phyloP scores from a whole-genome alignment of 1,140 invertebrate species.

The Rhopalosiphum maidis region DNA sequence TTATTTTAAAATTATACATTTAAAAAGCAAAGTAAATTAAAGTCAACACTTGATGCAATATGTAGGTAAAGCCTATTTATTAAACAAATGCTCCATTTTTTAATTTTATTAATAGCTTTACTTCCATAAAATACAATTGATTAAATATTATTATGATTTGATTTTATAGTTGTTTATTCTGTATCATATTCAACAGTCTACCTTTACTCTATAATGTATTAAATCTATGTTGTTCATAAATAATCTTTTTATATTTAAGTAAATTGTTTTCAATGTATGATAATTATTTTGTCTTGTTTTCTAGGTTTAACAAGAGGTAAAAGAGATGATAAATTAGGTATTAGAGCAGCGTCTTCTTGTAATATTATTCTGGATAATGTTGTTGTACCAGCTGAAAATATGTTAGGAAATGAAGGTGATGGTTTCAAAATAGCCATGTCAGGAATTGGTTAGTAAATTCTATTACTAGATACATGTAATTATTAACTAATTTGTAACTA shows the following conservation, averaged over 20 bases:
- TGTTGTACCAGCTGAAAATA: conserved; percentile 69
- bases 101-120: background rate
- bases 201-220: too few relatives aligned
- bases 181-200: too few relatives aligned
- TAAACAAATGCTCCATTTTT: background rate
- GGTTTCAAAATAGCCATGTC: conserved; percentile 73
- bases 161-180: background rate
- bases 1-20: too few relatives aligned
- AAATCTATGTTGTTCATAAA: background rate
- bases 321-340: conserved; percentile 77
- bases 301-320: conserved; percentile 69
- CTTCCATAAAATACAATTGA: background rate
- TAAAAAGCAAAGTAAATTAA: too few relatives aligned
- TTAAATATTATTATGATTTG: background rate
- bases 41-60: too few relatives aligned
- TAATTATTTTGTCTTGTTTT: conserved; percentile 60
- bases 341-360: conserved; percentile 78
- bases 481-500: background rate
- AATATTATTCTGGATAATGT: conserved; percentile 78
- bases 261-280: background rate
- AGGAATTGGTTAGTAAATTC: conserved; percentile 49
- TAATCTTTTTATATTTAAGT: background rate
- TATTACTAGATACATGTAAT: background rate
- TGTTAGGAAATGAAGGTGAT: conserved; percentile 67
- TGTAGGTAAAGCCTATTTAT: too few relatives aligned